These are phyloP conservation scores for Hyalella azteca DNA, from an alignment of 2,888 invertebrate species.

Conservation along the genomic window DNA sequence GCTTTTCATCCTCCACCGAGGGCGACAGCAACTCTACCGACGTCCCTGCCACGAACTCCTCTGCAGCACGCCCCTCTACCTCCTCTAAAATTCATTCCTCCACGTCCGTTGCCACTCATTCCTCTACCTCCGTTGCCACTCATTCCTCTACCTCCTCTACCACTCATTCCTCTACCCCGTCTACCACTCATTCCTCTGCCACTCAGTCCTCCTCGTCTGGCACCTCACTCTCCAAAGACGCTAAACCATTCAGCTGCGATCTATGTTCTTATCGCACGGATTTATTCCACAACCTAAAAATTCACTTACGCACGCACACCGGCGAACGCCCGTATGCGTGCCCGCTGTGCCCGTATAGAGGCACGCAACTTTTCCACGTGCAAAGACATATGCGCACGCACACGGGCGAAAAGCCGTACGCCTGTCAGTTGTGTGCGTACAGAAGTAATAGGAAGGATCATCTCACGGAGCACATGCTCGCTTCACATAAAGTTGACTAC, in stretches of 20 bases:
- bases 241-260: neutral
- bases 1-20: neutral
- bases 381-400: constrained; percentile 23
- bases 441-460: constrained; percentile 26
- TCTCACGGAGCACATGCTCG: constrained; percentile 22
- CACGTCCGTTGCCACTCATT: neutral
- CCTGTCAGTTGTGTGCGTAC: neutral
- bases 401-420: constrained; percentile 23
- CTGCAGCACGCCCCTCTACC: neutral
- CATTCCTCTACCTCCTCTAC: no score
- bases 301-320: constrained; percentile 39
- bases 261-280: neutral
- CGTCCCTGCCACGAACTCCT: neutral
- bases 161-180: neutral
- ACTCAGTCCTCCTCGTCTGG: neutral
- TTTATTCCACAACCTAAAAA: constrained; percentile 10
- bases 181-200: neutral
- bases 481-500: constrained; percentile 10
- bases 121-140: no score
- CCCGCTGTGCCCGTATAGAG: constrained; percentile 29
- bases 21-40: no score
- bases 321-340: constrained; percentile 50
- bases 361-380: constrained; percentile 26
- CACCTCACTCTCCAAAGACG: neutral
- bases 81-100: neutral